Percentiles rank a stretch among this genome's conserved stretches.
These are phyloP conservation scores for Apis mellifera DNA, from an alignment of 1,140 invertebrate genomes.

Conservation along the genomic window Amel_HAv3.1 CM009936.2:1692501-1693000, in stretches of 20 bases:
- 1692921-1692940: constrained; percentile 83
- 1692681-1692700: constrained; percentile 90
- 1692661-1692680: constrained; percentile 91
- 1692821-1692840: constrained; percentile 84
- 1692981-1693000: constrained; percentile 94
- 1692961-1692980: constrained; percentile 92
- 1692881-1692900: constrained; percentile 21
- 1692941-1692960: constrained; percentile 91
- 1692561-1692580: neutral
- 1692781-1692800: constrained; percentile 86
- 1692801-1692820: constrained; percentile 94
- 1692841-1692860: neutral
- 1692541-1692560: neutral
- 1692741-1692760: constrained; percentile 84
- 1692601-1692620: constrained; percentile 80
- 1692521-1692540: neutral
- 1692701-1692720: constrained; percentile 91
- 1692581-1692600: neutral
- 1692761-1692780: constrained; percentile 86
- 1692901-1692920: constrained; percentile 84
- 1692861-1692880: neutral
- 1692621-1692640: constrained; percentile 90
- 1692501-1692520: constrained; percentile 86
- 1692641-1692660: constrained; percentile 94
- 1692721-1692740: constrained; percentile 86